Base-by-base conservation (phyloP, 2,888 invertebrate species). In the Hydrotaea diabolus region DNA sequence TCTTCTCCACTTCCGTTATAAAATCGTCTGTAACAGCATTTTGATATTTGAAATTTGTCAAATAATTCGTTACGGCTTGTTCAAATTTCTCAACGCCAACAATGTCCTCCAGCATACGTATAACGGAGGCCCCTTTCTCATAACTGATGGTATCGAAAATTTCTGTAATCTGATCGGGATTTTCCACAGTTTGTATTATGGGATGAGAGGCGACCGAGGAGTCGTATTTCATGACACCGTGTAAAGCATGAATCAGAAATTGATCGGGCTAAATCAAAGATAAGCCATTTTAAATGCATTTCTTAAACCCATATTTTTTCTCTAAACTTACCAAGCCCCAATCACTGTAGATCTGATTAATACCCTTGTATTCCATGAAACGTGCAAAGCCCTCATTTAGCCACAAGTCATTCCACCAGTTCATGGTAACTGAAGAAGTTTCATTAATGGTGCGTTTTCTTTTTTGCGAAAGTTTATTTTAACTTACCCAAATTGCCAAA, bases 401-500 rank as follows among this genome's bases (percentile, higher is more conserved):
- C 98, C 98, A 97, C 0, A 97, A 93, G 91, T 98, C 98, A 90
- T 97, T 96, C 97, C 97, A 97, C 98, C 98, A 98, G 87, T 95
- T 94, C 96, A 98, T 96, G 2, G 98, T 98, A 0, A 98, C 98
- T 95, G 88, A 84, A 93, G 93, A 9, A 36, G 31, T 36, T 36
- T 36, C n/a, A 36, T 64, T 23, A 19, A 66, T 17, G 31, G 2
- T 31, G 31, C 7, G 7, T 31, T 31, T 4, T 21, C 59, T 15
- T 26, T 23, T 26, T 15, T 21, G 19, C 1, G 26, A 13, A 15
- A 0, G 43, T 9, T 57, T n/a, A n/a, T 13, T 49, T 39, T n/a
- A 21, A 73, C 77, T 91, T 93, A 96, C 96, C 96, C 88, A 97
- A 93, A 93, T 97, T 97, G 77, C 97, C 97, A 90, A 97, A 97